A percentile compares a stretch with the other conserved stretches of the same genome.
Evolutionary conservation across 2,797 vertebrate species (phyloP).

Genomic region (Bradypodion ventrale): DNA sequence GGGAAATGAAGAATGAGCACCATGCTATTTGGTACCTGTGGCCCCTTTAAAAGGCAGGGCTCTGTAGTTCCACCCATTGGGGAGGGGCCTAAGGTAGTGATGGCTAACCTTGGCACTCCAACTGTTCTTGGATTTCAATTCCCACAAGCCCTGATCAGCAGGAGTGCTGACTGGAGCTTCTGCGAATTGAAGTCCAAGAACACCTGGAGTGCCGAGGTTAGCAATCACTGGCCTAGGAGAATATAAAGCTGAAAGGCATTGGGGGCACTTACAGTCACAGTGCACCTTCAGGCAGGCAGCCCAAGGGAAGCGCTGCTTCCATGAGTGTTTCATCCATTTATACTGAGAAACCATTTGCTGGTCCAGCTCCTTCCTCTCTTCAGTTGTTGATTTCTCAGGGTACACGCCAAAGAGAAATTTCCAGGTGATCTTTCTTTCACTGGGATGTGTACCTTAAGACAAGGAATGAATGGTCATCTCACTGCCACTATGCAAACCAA

Average conservation of each 20-base stretch:
- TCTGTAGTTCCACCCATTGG: not conserved
- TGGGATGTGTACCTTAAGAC: slow-evolving; percentile 70
- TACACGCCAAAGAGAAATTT: slow-evolving; percentile 85
- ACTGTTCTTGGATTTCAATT: too few species aligned
- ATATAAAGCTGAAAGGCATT: not conserved
- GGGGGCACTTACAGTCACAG: slow-evolving; percentile 35
- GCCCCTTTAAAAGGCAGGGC: not conserved
- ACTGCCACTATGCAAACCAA: too few species aligned
- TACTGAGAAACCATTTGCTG: slow-evolving; percentile 79
- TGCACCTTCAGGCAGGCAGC: slow-evolving; percentile 58
- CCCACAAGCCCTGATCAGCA: too few species aligned
- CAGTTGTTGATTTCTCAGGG: slow-evolving; percentile 79
- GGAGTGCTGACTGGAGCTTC: too few species aligned
- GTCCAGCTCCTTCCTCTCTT: slow-evolving; percentile 78
- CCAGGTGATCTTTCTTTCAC: slow-evolving; percentile 80
- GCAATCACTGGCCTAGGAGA: not conserved
- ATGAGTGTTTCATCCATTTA: slow-evolving; percentile 81
- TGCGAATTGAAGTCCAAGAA: too few species aligned
- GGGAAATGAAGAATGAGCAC: not conserved
- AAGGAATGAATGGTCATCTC: not conserved
- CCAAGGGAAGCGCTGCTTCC: slow-evolving; percentile 77
- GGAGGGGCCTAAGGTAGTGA: too few species aligned
- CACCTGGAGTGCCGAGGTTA: too few species aligned
- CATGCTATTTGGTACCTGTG: not conserved
- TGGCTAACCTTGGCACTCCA: too few species aligned